These are phyloP conservation scores for Pheosia gnoma DNA, from an alignment of 2,888 invertebrate genomes.

Conservation along the genomic window DNA sequence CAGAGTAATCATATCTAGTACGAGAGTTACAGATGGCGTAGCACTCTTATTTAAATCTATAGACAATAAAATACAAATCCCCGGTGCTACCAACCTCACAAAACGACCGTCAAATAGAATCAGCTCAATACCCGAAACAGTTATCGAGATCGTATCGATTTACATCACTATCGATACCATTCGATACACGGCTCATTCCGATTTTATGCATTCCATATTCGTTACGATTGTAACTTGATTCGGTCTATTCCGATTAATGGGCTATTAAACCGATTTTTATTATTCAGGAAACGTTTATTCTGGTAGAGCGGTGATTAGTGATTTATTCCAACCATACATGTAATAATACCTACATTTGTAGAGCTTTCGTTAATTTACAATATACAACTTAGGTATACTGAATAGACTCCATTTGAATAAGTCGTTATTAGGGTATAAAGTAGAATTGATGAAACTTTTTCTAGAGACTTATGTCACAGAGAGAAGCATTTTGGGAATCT, in stretches of 20 bases:
- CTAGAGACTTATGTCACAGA: too few species aligned
- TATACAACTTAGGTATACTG: too few species aligned
- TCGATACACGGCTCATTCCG: slow-evolving; percentile 38
- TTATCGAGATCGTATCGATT: slow-evolving; percentile 32
- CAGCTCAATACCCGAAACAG: slow-evolving; percentile 16
- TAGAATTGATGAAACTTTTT: too few species aligned
- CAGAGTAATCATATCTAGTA: background rate
- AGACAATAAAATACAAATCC: slow-evolving; percentile 18
- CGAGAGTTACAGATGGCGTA: too few species aligned
- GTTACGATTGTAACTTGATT: slow-evolving; percentile 41
- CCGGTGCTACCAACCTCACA: slow-evolving; percentile 32
- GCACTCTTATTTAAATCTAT: background rate
- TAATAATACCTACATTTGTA: too few species aligned
- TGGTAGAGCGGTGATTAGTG: slow-evolving; percentile 11
- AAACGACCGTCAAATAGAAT: slow-evolving; percentile 21
- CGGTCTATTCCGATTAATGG: slow-evolving; percentile 39
- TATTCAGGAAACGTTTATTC: slow-evolving; percentile 26
- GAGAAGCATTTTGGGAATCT: too few species aligned
- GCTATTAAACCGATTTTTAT: slow-evolving; percentile 38
- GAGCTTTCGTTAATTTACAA: too few species aligned
- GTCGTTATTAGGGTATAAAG: too few species aligned
- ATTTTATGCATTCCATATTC: slow-evolving; percentile 43
- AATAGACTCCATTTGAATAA: too few species aligned
- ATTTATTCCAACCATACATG: background rate
- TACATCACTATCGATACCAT: slow-evolving; percentile 36